Evolutionary conservation across 2,888 invertebrate species (phyloP).

Genomic region (Chloroclystis v-ata): DNA sequence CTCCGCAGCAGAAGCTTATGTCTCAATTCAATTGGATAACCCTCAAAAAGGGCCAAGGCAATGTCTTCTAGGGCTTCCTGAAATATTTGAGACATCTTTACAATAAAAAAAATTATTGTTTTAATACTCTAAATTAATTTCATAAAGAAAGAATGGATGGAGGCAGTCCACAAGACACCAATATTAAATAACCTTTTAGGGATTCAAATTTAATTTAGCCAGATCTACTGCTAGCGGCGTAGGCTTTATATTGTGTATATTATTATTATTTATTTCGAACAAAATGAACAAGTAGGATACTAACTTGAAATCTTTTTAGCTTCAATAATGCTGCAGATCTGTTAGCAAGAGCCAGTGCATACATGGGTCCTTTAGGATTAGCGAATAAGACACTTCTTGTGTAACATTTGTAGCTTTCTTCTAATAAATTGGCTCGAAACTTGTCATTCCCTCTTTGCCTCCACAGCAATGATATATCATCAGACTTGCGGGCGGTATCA

Average conservation of each 20-base stretch:
- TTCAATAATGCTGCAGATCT: slow-evolving; percentile 82
- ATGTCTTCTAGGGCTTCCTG: slow-evolving; percentile 82
- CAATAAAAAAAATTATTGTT: background rate
- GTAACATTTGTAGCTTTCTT: slow-evolving; percentile 77
- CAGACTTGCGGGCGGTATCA: slow-evolving; percentile 58
- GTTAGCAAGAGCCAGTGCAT: slow-evolving; percentile 81
- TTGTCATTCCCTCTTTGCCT: slow-evolving; percentile 78
- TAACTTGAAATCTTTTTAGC: slow-evolving; percentile 78
- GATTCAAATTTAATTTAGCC: too few species aligned
- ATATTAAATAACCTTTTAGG: too few species aligned
- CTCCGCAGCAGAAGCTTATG: slow-evolving; percentile 82
- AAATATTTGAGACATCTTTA: slow-evolving; percentile 11
- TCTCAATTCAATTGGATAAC: slow-evolving; percentile 79
- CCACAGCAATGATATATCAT: slow-evolving; percentile 57
- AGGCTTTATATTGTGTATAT: too few species aligned
- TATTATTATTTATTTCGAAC: too few species aligned
- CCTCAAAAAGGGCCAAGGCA: slow-evolving; percentile 75
- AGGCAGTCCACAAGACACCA: too few species aligned
- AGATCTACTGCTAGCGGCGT: too few species aligned
- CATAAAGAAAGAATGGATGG: background rate
- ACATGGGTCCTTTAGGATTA: slow-evolving; percentile 72
- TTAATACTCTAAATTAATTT: background rate
- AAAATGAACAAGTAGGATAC: slow-evolving; percentile 1
- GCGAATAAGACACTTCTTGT: slow-evolving; percentile 81
- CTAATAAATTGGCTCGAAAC: slow-evolving; percentile 72